phyloP scores from a whole-genome alignment of 2,888 invertebrate genomes.

The Chrysina gloriosa region DNA sequence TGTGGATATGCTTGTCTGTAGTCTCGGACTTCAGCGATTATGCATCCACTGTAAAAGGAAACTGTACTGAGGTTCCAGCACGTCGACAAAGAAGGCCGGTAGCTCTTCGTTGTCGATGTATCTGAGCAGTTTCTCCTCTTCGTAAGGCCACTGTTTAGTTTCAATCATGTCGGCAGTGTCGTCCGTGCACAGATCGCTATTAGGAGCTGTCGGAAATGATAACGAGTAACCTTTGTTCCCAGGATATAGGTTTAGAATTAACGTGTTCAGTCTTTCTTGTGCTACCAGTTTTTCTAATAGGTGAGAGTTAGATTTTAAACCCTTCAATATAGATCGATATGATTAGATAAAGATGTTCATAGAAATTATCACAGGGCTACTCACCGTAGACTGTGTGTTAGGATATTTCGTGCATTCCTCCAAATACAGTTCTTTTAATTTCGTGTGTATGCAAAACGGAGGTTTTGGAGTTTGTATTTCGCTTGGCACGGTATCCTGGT shows the following conservation, averaged over 20 bases:
- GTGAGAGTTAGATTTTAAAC: constrained; percentile 74
- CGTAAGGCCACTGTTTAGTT: constrained; percentile 87
- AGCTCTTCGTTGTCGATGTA: constrained; percentile 92
- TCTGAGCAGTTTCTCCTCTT: constrained; percentile 87
- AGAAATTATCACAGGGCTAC: constrained; percentile 39
- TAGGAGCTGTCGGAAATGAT: constrained; percentile 54
- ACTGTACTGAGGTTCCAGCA: constrained; percentile 84
- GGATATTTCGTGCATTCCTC: constrained; percentile 59
- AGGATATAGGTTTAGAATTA: constrained; percentile 91
- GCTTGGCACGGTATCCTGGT: constrained; percentile 55
- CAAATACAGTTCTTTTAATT: constrained; percentile 63
- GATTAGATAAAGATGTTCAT: neutral
- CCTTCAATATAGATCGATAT: constrained; percentile 63
- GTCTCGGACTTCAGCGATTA: constrained; percentile 91
- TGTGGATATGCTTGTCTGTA: constrained; percentile 84
- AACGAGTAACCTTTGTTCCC: constrained; percentile 91
- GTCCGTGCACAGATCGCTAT: constrained; percentile 42
- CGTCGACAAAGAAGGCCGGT: constrained; percentile 86
- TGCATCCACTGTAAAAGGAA: constrained; percentile 92
- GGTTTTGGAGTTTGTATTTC: constrained; percentile 52
- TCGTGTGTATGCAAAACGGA: constrained; percentile 63
- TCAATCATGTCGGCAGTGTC: constrained; percentile 73
- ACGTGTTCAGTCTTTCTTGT: constrained; percentile 86
- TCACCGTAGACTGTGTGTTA: constrained; percentile 53
- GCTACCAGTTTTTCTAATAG: constrained; percentile 87